Conservation (phyloP, 2,113 vertebrate genomes). For the Proterorhinus semilunaris region DNA sequence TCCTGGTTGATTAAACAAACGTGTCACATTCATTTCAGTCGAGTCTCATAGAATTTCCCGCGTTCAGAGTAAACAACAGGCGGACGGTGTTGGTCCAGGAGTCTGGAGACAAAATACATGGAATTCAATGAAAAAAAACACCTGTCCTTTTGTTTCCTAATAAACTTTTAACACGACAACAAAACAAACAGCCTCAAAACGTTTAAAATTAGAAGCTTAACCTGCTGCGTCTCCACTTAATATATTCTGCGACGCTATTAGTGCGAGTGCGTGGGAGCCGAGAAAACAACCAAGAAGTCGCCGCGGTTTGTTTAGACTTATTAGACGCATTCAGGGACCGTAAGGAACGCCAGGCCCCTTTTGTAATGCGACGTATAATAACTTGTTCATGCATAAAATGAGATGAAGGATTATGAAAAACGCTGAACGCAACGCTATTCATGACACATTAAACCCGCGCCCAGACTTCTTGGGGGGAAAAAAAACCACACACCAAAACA, state of each 20-base stretch:
- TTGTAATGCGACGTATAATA: constrained; percentile 55
- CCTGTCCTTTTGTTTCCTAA: no score
- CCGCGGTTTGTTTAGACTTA: constrained; percentile 53
- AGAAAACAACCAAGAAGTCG: constrained; percentile 40
- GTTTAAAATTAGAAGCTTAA: background rate
- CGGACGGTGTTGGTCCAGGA: no score
- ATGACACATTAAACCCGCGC: constrained; percentile 58
- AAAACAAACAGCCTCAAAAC: background rate
- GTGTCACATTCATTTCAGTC: no score
- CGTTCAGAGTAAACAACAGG: no score
- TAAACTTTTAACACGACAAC: no score
- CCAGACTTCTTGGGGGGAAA: constrained; percentile 29
- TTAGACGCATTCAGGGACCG: constrained; percentile 42
- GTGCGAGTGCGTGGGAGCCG: constrained; percentile 11
- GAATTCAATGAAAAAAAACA: no score
- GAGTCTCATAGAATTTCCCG: no score
- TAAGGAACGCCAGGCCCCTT: constrained; percentile 25
- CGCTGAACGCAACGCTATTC: constrained; percentile 55
- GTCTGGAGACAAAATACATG: no score
- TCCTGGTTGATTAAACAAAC: no score
- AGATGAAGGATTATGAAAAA: constrained; percentile 60
- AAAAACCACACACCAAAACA: constrained; percentile 17
- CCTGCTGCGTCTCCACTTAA: background rate
- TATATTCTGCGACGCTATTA: constrained; percentile 30
- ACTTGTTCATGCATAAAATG: constrained; percentile 66